Base-by-base conservation (phyloP, 2,797 vertebrate species). In the Hipposideros larvatus region DNA sequence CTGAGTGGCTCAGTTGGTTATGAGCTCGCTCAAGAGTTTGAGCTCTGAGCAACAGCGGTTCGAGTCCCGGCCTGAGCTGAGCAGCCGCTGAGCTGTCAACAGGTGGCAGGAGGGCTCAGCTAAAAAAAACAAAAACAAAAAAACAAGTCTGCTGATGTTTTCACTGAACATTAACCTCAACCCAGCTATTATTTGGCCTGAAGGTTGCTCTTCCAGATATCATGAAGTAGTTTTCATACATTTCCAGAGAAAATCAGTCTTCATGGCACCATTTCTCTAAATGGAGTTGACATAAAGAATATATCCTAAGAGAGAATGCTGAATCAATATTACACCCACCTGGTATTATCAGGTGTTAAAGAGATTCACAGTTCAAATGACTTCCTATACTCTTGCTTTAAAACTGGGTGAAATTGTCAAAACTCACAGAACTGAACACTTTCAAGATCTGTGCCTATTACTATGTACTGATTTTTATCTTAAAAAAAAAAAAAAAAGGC, bases 381-480 rank as follows among this genome's bases (percentile, higher is more conserved):
- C 8, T 96, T 95, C 43, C 65, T 53, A 15, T 48, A 55, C 55
- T 65, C 26, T 57, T 68, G 48, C 43, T 91, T 78, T 87, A 83
- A 79, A 70, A 88, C 2, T 46, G 22, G 8, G 13, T 74, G n/a
- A 55, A 88, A 63, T 1, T 82, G 57, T 70, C 80, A 92, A 86
- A 87, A 82, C 26, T 79, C 78, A 94, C 0, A 85, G 21, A 95
- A 57, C 37, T 24, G 41, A 88, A 88, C 8, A 78, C 19, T 82
- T 86, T 57, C 31, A 91, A 87, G 75, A 87, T 48, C 37, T 87
- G 55, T 71, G 41, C 24, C 57, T 94, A 92, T 91, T 80, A 84
- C 22, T 73, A 24, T 41, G 31, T 31, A 28, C 31, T 88, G 70
- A 68, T 34, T 83, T 83, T 87, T 80, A 88, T 46, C 34, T 66